Percentiles rank a stretch among this genome's conserved stretches.
phyloP scores from a whole-genome alignment of 1,140 invertebrate species.

The Sesamia nonagrioides region DNA sequence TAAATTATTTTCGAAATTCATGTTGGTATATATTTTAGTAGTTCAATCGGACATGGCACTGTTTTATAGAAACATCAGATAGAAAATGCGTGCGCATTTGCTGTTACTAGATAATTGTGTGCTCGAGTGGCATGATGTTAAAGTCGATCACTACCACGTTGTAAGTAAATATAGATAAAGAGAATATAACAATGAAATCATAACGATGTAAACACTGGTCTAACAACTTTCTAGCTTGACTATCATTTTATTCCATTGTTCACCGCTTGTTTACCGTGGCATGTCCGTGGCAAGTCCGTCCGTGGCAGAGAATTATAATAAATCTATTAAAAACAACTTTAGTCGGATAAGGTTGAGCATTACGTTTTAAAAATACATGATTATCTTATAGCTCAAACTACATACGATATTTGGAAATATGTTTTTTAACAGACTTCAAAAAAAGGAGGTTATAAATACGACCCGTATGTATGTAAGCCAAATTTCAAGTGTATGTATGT shows the following conservation, averaged over 20 bases:
- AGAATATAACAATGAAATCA: constrained; percentile 34
- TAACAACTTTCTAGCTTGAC: constrained; percentile 39
- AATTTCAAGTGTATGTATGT: too few relatives aligned
- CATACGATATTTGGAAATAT: too few relatives aligned
- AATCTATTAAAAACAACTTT: background rate
- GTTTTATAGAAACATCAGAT: too few relatives aligned
- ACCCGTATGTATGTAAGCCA: too few relatives aligned
- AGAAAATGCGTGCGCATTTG: background rate
- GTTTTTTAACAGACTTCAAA: too few relatives aligned
- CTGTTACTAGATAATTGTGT: background rate
- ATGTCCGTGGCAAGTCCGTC: background rate
- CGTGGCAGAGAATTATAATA: background rate
- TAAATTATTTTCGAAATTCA: too few relatives aligned
- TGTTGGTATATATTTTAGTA: too few relatives aligned
- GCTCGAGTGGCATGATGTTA: background rate
- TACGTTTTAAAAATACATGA: background rate
- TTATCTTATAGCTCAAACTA: too few relatives aligned
- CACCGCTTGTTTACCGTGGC: constrained; percentile 2
- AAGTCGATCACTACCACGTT: too few relatives aligned
- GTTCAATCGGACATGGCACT: too few relatives aligned
- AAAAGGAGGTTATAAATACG: too few relatives aligned
- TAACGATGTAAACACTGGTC: constrained; percentile 23
- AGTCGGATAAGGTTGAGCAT: background rate
- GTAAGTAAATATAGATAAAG: constrained; percentile 18
- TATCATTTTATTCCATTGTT: constrained; percentile 38